These are phyloP conservation scores for Eptatretus atami DNA, from an alignment of 2,797 vertebrate genomes.

Conservation along the genomic window DNA sequence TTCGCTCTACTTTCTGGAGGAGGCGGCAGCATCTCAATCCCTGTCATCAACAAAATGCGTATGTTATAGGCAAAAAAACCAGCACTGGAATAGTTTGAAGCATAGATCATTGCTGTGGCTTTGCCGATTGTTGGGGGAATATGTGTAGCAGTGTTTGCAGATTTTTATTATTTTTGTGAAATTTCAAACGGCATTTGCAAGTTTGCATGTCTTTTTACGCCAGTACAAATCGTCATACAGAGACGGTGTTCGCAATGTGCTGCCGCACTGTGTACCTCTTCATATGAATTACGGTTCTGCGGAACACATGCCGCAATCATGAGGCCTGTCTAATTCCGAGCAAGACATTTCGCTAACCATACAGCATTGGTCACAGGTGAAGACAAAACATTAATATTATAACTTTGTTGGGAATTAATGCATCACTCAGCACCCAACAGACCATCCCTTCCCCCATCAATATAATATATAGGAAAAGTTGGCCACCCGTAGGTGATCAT, in stretches of 20 bases:
- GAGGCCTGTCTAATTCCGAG: slow-evolving; percentile 81
- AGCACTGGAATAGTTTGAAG: no score
- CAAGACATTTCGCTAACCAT: slow-evolving; percentile 94
- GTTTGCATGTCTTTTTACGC: no score
- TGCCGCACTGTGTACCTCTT: slow-evolving; percentile 1
- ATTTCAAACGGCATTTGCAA: no score
- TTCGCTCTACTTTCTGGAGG: background rate
- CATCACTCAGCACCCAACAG: no score
- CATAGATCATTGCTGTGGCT: no score
- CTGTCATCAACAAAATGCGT: background rate
- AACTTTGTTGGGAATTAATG: no score
- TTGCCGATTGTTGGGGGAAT: no score
- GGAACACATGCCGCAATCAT: slow-evolving; percentile 79
- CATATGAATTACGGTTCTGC: slow-evolving; percentile 30
- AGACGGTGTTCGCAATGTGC: background rate
- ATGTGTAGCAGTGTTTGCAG: no score
- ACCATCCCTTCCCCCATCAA: no score
- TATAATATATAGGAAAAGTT: no score
- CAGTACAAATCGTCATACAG: background rate
- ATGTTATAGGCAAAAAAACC: background rate
- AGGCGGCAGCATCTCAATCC: background rate
- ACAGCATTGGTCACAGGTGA: slow-evolving; percentile 76
- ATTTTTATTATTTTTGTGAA: no score
- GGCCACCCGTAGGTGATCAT: no score
- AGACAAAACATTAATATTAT: slow-evolving; percentile 11